A percentile compares a stretch with the other conserved stretches of the same genome.
phyloP scores from a whole-genome alignment of 2,113 vertebrate genomes.

The Xyliphius kryptos region DNA sequence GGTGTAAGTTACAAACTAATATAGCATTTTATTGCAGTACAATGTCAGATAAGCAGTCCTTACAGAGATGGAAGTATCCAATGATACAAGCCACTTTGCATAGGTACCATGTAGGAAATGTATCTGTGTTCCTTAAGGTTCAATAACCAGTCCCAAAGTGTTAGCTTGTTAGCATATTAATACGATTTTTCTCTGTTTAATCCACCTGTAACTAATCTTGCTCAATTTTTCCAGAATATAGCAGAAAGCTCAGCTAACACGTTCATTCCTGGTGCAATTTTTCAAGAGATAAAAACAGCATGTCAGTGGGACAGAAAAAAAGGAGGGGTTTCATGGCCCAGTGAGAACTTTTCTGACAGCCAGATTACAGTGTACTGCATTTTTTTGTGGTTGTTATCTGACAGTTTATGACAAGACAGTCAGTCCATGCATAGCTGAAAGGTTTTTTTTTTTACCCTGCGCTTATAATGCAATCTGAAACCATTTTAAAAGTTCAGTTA shows the following conservation, averaged over 20 bases:
- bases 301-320: slow-evolving; percentile 44
- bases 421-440: slow-evolving; percentile 47
- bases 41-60: background rate
- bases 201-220: slow-evolving; percentile 61
- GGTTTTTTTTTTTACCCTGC: slow-evolving; percentile 34
- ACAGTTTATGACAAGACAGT: slow-evolving; percentile 37
- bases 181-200: slow-evolving; percentile 42
- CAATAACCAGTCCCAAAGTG: too few species aligned
- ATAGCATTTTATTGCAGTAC: slow-evolving; percentile 24
- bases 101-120: background rate
- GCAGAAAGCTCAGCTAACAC: too few species aligned
- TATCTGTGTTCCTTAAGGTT: background rate
- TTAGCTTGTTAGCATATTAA: slow-evolving; percentile 23
- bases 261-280: slow-evolving; percentile 53
- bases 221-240: slow-evolving; percentile 45
- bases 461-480: slow-evolving; percentile 27
- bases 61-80: slow-evolving; percentile 2
- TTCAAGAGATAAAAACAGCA: slow-evolving; percentile 42
- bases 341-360: slow-evolving; percentile 44
- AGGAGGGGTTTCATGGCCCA: slow-evolving; percentile 46
- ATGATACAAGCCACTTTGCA: background rate
- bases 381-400: slow-evolving; percentile 37
- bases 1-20: slow-evolving; percentile 32
- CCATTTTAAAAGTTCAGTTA: slow-evolving; percentile 13
- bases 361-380: slow-evolving; percentile 41